Evolutionary conservation across 2,888 invertebrate species (phyloP).

Genomic region (Dione juno): DNA sequence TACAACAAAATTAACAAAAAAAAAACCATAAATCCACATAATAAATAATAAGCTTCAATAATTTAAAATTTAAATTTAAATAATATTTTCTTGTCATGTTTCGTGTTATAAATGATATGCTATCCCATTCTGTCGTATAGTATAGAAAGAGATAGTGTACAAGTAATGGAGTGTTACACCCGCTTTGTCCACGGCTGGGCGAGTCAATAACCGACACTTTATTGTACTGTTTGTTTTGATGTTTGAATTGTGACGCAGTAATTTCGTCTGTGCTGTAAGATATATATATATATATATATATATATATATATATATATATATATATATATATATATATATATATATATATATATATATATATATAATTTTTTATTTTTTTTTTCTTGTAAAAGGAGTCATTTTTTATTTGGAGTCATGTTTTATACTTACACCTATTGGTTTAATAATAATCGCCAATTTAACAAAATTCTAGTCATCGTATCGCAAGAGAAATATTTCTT

Average conservation of each 20-base stretch:
- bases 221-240: slow-evolving; percentile 41
- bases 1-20: slow-evolving; percentile 2
- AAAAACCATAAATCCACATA: not conserved
- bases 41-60: slow-evolving; percentile 8
- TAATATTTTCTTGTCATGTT: slow-evolving; percentile 19
- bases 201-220: slow-evolving; percentile 45
- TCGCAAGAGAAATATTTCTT: too few species aligned
- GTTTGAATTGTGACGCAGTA: slow-evolving; percentile 41
- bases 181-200: slow-evolving; percentile 32
- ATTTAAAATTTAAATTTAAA: slow-evolving; percentile 21
- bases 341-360: too few species aligned
- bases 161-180: not conserved
- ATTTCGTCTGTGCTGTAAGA: not conserved
- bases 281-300: not conserved
- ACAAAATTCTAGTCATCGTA: too few species aligned
- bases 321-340: too few species aligned
- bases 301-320: not conserved
- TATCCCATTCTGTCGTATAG: not conserved
- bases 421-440: too few species aligned
- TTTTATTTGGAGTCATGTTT: too few species aligned
- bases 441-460: too few species aligned
- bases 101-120: slow-evolving; percentile 5
- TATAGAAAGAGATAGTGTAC: not conserved
- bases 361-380: too few species aligned
- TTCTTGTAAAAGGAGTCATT: too few species aligned